Evolutionary conservation across 2,113 vertebrate genomes (phyloP).

Genomic region (Lepus timidus): DNA sequence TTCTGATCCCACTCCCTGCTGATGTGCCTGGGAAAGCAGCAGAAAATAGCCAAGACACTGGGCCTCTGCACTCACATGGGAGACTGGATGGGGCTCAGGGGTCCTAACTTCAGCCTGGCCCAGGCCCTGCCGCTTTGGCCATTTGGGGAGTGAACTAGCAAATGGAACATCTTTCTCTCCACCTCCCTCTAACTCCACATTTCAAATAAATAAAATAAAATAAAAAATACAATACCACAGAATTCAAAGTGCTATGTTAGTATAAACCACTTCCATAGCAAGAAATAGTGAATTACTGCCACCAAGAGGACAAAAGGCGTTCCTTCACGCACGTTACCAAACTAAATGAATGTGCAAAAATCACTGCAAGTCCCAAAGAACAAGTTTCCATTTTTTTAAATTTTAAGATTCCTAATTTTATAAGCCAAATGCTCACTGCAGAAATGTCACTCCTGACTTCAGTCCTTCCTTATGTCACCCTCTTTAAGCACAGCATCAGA

Average conservation of each 20-base stretch:
- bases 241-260: neutral
- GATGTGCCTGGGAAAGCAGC: no score
- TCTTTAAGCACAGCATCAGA: conserved; percentile 25
- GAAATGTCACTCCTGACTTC: neutral
- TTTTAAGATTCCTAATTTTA: neutral
- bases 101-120: no score
- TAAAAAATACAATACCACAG: neutral
- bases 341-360: neutral
- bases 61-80: no score
- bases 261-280: neutral
- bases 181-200: no score
- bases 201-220: no score
- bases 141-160: no score
- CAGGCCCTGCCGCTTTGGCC: no score
- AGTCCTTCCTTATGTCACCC: neutral
- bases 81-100: no score
- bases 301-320: conserved; percentile 70
- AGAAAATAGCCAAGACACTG: no score
- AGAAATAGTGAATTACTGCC: conserved; percentile 71
- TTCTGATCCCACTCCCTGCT: no score
- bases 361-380: neutral
- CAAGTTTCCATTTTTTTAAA: neutral
- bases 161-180: no score
- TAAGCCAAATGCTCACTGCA: neutral
- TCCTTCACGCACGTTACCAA: conserved; percentile 15